Evolutionary conservation across 35 echinoderm and acorn worm species (phyloP).

Genomic region (Acanthaster planci): DNA sequence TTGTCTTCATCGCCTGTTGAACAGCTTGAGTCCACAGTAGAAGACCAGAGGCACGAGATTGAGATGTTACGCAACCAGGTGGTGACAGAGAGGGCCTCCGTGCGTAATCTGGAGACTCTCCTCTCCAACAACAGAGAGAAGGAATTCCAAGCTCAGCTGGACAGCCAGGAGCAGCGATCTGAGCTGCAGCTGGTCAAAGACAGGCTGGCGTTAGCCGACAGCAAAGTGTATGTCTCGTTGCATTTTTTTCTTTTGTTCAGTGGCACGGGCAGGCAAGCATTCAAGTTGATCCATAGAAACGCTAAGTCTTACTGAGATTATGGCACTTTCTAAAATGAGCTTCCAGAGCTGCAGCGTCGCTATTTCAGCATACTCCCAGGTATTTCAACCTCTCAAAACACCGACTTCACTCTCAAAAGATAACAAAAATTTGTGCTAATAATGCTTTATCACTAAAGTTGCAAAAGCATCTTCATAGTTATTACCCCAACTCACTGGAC

Average conservation of each 20-base stretch:
- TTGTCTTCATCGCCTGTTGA: neutral
- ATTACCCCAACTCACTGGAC: too few species aligned
- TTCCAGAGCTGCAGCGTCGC: too few species aligned
- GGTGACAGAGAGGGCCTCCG: slow-evolving; percentile 63
- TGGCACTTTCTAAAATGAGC: too few species aligned
- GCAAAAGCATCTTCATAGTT: too few species aligned
- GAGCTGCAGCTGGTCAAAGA: slow-evolving; percentile 94
- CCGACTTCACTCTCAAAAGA: too few species aligned
- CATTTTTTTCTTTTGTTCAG: neutral
- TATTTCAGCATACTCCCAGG: too few species aligned
- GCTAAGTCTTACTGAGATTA: too few species aligned
- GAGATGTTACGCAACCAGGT: slow-evolving; percentile 88
- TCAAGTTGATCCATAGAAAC: too few species aligned
- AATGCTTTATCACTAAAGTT: too few species aligned
- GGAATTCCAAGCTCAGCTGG: slow-evolving; percentile 90
- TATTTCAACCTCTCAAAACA: too few species aligned
- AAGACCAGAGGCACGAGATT: slow-evolving; percentile 71
- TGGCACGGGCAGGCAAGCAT: too few species aligned
- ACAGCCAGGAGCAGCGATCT: slow-evolving; percentile 95
- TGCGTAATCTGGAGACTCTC: slow-evolving; percentile 83
- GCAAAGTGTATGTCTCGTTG: slow-evolving; percentile 79
- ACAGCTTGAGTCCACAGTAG: slow-evolving; percentile 66
- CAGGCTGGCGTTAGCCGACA: slow-evolving; percentile 84
- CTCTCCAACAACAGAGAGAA: slow-evolving; percentile 86
- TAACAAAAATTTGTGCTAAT: too few species aligned